A percentile compares a stretch with the other conserved stretches of the same genome.
phyloP scores from a whole-genome alignment of 2,888 invertebrate genomes.

The Syrphus vitripennis region DNA sequence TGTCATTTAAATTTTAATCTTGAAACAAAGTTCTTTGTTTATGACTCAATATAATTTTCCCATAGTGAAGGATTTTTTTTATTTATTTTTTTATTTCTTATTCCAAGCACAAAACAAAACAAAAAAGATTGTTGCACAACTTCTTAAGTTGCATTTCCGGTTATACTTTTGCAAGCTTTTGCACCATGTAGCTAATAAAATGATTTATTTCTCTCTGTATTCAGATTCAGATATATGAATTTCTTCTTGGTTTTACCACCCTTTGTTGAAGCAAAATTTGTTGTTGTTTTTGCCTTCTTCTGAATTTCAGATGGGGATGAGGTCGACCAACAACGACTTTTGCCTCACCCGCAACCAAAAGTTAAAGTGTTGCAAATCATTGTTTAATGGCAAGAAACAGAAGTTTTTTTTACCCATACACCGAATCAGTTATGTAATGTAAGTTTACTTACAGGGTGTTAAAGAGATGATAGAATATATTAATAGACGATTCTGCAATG shows the following conservation, averaged over 20 bases:
- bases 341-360: conserved; percentile 2
- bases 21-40: neutral
- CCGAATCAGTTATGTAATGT: neutral
- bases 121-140: neutral
- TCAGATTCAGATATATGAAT: conserved; percentile 40
- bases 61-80: conserved; percentile 14
- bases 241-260: conserved; percentile 42
- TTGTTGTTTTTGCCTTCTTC: neutral
- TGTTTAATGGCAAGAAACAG: conserved; percentile 54
- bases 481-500: no score
- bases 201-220: conserved; percentile 52
- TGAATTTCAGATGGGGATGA: conserved; percentile 20
- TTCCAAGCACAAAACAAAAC: neutral
- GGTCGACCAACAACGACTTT: conserved; percentile 43
- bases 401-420: conserved; percentile 5
- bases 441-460: neutral
- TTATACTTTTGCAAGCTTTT: conserved; percentile 24
- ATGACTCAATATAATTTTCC: neutral
- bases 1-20: neutral
- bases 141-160: conserved; percentile 37
- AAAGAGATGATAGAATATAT: neutral
- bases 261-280: conserved; percentile 50
- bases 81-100: neutral
- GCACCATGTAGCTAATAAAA: conserved; percentile 48
- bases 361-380: conserved; percentile 66